Evolutionary conservation across 2,797 vertebrate species (phyloP).

Genomic region (Gorsachius magnificus): DNA sequence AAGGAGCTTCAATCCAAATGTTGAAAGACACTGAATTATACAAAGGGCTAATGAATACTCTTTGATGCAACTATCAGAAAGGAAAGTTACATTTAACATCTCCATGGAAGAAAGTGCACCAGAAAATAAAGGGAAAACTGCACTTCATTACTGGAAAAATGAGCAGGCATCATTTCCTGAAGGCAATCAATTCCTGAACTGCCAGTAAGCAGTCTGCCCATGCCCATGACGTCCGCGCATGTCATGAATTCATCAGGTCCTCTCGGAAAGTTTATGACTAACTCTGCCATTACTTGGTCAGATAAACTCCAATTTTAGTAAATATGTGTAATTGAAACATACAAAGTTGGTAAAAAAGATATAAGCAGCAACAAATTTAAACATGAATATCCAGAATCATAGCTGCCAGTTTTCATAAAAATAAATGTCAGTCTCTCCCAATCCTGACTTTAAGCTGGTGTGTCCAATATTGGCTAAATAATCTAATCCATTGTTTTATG

Average conservation of each 20-base stretch:
- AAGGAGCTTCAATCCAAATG: not conserved
- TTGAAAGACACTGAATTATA: not conserved
- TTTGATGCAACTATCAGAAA: not conserved
- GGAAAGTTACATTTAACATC: not conserved
- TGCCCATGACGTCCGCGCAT: accelerated
- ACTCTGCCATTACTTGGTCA: not conserved
- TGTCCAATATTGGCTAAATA: not conserved
- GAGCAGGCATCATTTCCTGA: not conserved
- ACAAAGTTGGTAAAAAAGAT: not conserved
- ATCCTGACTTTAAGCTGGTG: not conserved
- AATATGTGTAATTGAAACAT: not conserved
- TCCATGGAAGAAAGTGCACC: not conserved
- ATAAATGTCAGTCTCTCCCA: not conserved
- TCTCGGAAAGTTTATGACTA: not conserved
- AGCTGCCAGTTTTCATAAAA: not conserved
- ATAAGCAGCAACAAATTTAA: not conserved
- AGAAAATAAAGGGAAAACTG: not conserved
- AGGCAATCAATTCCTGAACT: not conserved
- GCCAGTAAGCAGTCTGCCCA: not conserved
- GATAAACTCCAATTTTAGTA: not conserved
- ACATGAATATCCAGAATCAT: not conserved
- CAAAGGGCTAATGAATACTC: not conserved
- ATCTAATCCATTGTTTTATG: not conserved
- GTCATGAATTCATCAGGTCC: not conserved
- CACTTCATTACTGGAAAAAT: conserved; percentile 3